phyloP scores from a whole-genome alignment of 2,888 invertebrate species.

The Phortica okadai region DNA sequence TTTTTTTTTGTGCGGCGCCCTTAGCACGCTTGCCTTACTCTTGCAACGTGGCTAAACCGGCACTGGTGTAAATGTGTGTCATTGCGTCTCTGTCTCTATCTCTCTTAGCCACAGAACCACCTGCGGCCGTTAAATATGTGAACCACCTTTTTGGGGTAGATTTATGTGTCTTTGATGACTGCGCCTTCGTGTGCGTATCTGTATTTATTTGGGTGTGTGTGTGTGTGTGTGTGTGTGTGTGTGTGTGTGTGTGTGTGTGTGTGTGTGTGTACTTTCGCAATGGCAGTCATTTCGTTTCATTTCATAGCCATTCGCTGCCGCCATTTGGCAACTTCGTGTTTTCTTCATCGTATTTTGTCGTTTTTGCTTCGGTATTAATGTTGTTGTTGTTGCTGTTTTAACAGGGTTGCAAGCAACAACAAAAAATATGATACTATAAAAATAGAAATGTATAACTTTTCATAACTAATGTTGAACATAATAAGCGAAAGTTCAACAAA shows the following conservation, averaged over 20 bases:
- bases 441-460: neutral
- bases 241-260: neutral
- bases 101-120: neutral
- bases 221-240: neutral
- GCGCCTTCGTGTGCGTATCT: neutral
- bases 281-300: neutral
- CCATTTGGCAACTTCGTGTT: neutral
- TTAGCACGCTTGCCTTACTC: too few relatives aligned
- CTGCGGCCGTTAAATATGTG: neutral
- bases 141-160: slow-evolving; percentile 10
- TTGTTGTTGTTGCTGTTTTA: neutral
- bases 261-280: neutral
- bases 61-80: neutral
- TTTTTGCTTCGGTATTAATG: neutral
- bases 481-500: too few relatives aligned
- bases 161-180: slow-evolving; percentile 10
- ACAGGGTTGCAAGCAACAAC: neutral
- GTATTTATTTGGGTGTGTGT: too few relatives aligned
- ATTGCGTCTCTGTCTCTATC: neutral
- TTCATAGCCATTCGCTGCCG: neutral
- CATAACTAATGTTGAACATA: too few relatives aligned
- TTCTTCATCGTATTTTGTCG: neutral
- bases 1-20: too few relatives aligned
- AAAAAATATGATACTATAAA: neutral
- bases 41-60: too few relatives aligned